phyloP scores from a whole-genome alignment of 2,888 invertebrate genomes.

The Galeruca laticollis region DNA sequence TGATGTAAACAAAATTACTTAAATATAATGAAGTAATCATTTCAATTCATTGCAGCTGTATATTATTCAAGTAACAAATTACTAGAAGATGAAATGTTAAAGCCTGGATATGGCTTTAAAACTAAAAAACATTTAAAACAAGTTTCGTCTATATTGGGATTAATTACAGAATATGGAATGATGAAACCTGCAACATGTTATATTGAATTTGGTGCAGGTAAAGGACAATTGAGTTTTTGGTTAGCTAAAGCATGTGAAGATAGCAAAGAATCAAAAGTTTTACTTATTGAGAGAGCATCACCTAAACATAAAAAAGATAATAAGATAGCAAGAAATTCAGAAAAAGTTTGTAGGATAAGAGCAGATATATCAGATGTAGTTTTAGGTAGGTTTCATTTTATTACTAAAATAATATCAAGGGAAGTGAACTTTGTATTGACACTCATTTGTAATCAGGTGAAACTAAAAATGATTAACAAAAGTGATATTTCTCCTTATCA shows the following conservation, averaged over 20 bases:
- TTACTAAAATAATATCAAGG: no score
- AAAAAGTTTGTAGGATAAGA: conserved; percentile 74
- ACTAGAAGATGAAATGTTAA: conserved; percentile 68
- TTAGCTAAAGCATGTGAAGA: conserved; percentile 72
- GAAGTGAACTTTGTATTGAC: no score
- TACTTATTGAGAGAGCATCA: conserved; percentile 84
- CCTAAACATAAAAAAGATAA: conserved; percentile 72
- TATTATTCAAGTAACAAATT: conserved; percentile 65
- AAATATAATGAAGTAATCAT: no score
- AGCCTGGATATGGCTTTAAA: conserved; percentile 72
- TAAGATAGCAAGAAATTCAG: conserved; percentile 66
- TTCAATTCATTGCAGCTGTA: conserved; percentile 51
- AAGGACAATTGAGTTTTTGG: conserved; percentile 86
- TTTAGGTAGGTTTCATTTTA: conserved; percentile 60
- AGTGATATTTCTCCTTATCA: no score
- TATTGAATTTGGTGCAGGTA: conserved; percentile 92
- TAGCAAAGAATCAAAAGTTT: conserved; percentile 69
- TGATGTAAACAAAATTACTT: no score
- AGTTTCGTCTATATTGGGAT: conserved; percentile 80
- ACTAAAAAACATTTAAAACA: conserved; percentile 83
- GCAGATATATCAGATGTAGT: conserved; percentile 86
- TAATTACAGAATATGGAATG: conserved; percentile 74
- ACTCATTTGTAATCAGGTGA: no score
- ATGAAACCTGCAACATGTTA: conserved; percentile 76
- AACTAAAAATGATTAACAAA: no score